Conservation (phyloP, 2,797 vertebrate species). For the Girardinus metallicus region DNA sequence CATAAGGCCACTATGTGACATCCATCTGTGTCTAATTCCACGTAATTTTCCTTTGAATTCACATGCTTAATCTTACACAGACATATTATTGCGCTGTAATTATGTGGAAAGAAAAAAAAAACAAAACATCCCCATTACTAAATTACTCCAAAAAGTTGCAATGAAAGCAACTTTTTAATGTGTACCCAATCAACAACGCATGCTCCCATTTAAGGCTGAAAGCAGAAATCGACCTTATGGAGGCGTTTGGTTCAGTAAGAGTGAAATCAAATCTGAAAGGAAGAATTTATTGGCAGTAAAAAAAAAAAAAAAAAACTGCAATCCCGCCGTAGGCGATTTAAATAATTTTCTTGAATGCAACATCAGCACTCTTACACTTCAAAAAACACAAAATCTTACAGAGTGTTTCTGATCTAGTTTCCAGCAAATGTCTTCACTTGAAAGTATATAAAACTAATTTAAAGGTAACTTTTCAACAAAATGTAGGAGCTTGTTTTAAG, state of each 20-base stretch:
- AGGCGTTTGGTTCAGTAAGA: neutral
- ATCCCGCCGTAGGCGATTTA: neutral
- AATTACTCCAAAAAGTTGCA: conserved; percentile 26
- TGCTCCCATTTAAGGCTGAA: conserved; percentile 3
- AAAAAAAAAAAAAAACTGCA: neutral
- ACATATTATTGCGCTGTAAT: neutral
- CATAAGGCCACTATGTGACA: neutral
- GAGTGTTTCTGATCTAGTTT: too few relatives aligned
- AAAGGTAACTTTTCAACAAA: too few relatives aligned
- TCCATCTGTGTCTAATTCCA: neutral
- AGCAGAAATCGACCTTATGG: conserved; percentile 6
- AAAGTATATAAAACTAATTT: too few relatives aligned
- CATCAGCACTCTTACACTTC: neutral
- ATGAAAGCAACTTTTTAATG: conserved; percentile 24
- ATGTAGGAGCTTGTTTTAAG: too few relatives aligned
- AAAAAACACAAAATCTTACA: neutral
- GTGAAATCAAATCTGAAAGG: neutral
- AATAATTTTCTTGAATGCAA: neutral
- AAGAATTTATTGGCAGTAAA: neutral
- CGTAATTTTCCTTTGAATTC: neutral
- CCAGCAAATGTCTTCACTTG: neutral
- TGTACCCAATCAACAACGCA: neutral
- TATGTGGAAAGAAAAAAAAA: conserved; percentile 7
- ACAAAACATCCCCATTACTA: neutral
- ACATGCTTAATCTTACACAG: neutral